These are phyloP conservation scores for Amphipoea oculea DNA, from an alignment of 2,888 invertebrate species.

Conservation along the genomic window DNA sequence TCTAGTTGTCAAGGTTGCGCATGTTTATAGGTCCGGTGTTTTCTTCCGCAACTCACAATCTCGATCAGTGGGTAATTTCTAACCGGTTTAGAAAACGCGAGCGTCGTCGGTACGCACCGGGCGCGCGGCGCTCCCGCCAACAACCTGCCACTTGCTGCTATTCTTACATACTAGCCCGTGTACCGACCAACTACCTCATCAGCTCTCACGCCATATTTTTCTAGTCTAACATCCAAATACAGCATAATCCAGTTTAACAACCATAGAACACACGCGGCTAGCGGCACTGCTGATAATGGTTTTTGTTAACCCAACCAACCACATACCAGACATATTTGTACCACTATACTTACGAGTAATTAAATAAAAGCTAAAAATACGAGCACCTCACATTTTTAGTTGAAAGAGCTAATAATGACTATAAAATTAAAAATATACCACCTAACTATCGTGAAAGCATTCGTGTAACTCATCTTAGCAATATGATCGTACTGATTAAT, in stretches of 20 bases:
- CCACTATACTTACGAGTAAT: neutral
- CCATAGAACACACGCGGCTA: neutral
- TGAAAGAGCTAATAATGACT: slow-evolving; percentile 24
- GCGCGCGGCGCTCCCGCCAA: slow-evolving; percentile 59
- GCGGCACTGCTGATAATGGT: neutral
- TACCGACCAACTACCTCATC: slow-evolving; percentile 66
- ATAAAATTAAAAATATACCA: slow-evolving; percentile 37
- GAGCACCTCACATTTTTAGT: neutral
- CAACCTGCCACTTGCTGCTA: slow-evolving; percentile 73
- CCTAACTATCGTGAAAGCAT: slow-evolving; percentile 81
- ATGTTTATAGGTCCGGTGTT: slow-evolving; percentile 86
- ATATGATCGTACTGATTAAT: slow-evolving; percentile 89
- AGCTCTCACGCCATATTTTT: slow-evolving; percentile 84
- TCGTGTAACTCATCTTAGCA: slow-evolving; percentile 83
- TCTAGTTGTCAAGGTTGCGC: slow-evolving; percentile 77
- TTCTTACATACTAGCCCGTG: slow-evolving; percentile 72
- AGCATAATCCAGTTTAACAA: slow-evolving; percentile 62
- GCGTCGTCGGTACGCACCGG: slow-evolving; percentile 71
- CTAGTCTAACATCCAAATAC: slow-evolving; percentile 70
- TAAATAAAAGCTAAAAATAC: neutral
- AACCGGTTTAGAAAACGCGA: slow-evolving; percentile 90
- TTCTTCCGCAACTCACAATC: slow-evolving; percentile 89
- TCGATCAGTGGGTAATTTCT: slow-evolving; percentile 90
- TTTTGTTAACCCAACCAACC: slow-evolving; percentile 19
- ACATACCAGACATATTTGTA: neutral